Base-by-base conservation (phyloP, 1,140 invertebrate species). In the Daktulosphaira vitifoliae region DNA sequence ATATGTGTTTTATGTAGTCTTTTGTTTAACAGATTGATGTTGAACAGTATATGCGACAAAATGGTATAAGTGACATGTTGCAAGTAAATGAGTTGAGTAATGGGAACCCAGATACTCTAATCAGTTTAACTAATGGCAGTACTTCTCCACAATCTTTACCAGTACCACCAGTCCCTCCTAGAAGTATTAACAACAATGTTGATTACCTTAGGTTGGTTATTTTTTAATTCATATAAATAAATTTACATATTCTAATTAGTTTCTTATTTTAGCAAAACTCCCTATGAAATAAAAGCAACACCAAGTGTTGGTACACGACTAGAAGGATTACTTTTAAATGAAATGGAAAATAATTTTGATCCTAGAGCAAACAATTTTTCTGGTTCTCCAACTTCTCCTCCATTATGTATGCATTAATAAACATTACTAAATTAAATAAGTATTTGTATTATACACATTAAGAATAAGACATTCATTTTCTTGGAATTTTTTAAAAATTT, bases 241-340 rank as follows among this genome's bases (percentile, higher is more conserved):
- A 6, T 33, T 33, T 33, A 33, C 29, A 33, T 11, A 33, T 33
- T 4, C 13, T 26, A 50, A 50, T 29, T 26, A 48, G 23, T 51
- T 25, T 62, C 46, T 33, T 13, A 37, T 48, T 62, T 62, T 22
- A 46, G 42, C 29, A 46, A 16, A 20, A 20, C 25, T 0, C 8
- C 23, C 8, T 29, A n/a, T n/a, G 54, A 62, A 9, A 33, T 11
- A 11, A 66, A 37, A 49, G 23, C 53, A 23, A 64, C 51, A 33
- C 84, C 86, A 65, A 76, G 81, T 23, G 83, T 88, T 46, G 88
- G 86, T 51, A 85, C 87, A 6, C 87, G 88, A 76, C 76, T 89
- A 64, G 89, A 92, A 75, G 89, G 88, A 67, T 76, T 92, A 25
- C 72, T 92, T 1, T 79, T 93, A 68, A 87, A 90, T 72, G 87